Evolutionary conservation across 23 tunicate species (phyloP).

Genomic region (Pegea sp.): DNA sequence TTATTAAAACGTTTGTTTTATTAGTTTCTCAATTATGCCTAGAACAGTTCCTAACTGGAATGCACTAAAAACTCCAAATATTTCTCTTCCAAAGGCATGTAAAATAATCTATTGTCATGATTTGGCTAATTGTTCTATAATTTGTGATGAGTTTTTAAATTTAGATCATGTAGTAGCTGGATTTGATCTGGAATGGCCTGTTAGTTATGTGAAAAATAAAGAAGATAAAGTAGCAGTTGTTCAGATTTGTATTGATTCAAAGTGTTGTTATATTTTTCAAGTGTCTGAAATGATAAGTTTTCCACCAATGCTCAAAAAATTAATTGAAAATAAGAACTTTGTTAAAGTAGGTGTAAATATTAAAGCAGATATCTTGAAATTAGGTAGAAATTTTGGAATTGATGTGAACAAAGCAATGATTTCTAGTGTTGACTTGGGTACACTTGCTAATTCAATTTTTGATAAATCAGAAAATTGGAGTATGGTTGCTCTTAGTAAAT

Average conservation of each 20-base stretch:
- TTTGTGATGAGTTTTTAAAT: conserved; percentile 13
- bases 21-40: background rate
- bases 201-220: conserved; percentile 1
- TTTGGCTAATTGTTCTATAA: conserved; percentile 10
- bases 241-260: conserved; percentile 19
- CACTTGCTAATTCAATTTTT: conserved; percentile 12
- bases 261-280: conserved; percentile 43
- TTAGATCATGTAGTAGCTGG: conserved; percentile 8
- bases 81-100: conserved; percentile 13
- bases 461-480: conserved; percentile 31
- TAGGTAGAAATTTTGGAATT: conserved; percentile 19
- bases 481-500: conserved; percentile 12
- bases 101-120: conserved; percentile 21
- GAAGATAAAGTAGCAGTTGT: conserved; percentile 22
- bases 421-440: conserved; percentile 21
- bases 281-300: conserved; percentile 28
- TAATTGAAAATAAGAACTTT: conserved; percentile 17
- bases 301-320: conserved; percentile 13
- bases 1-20: too few relatives aligned
- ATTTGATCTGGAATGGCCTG: conserved; percentile 67
- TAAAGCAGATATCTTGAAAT: conserved; percentile 35
- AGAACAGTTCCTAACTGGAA: background rate
- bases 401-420: background rate
- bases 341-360: conserved; percentile 51
- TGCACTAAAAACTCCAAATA: background rate